Conservation (phyloP, 2,888 invertebrate genomes). For the Emmelina monodactyla region DNA sequence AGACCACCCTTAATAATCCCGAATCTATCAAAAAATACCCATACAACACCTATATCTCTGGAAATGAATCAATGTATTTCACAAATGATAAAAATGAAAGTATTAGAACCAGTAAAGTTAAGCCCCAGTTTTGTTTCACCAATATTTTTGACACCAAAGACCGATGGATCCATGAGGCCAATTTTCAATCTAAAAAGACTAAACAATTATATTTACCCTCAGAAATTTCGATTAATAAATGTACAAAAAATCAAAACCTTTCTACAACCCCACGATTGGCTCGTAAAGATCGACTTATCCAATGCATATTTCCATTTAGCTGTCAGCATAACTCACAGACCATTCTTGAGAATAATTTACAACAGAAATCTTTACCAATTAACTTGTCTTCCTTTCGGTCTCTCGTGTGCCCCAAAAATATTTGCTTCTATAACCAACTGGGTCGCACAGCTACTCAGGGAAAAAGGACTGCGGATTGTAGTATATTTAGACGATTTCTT, state of each 20-base stretch:
- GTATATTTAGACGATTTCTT: conserved; percentile 11
- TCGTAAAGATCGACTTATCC: too few species aligned
- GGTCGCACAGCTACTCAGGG: conserved; percentile 7
- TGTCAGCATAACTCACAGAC: conserved; percentile 1
- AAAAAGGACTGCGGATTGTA: conserved; percentile 4
- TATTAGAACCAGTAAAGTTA: conserved; percentile 1
- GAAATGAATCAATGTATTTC: neutral
- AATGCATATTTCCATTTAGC: too few species aligned
- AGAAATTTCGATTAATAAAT: neutral
- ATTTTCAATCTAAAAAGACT: neutral
- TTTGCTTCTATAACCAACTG: conserved; percentile 9
- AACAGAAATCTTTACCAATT: conserved; percentile 3
- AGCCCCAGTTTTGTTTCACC: conserved; percentile 5
- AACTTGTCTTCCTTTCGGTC: conserved; percentile 9
- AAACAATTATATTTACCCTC: neutral
- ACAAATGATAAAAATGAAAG: neutral
- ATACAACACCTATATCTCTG: neutral
- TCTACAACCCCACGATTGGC: conserved; percentile 3
- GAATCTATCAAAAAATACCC: neutral
- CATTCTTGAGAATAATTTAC: conserved; percentile 7
- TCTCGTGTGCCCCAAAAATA: conserved; percentile 4
- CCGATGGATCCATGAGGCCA: too few species aligned
- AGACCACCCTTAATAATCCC: conserved; percentile 4
- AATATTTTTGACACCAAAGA: conserved; percentile 4
- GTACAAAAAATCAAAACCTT: neutral